Evolutionary conservation across 1,140 invertebrate species (phyloP).

Genomic region (Drosophila eugracilis): DNA sequence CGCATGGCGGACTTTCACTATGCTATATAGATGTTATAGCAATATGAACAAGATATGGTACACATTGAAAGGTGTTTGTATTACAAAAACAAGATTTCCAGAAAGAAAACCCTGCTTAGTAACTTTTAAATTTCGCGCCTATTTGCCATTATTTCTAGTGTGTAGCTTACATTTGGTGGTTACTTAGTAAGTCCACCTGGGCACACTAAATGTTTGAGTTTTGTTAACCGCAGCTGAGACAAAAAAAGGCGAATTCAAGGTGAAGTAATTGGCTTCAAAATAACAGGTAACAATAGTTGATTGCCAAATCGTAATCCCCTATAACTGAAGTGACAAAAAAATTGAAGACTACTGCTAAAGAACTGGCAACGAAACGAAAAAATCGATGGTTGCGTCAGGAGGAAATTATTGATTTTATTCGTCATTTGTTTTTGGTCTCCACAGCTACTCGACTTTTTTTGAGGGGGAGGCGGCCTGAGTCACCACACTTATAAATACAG

Average conservation of each 20-base stretch:
- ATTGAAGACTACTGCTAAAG: no score
- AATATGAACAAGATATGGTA: no score
- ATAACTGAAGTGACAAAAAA: slow-evolving; percentile 11
- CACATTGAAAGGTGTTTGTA: no score
- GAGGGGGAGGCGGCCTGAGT: slow-evolving; percentile 64
- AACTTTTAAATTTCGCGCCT: neutral
- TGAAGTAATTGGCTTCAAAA: slow-evolving; percentile 79
- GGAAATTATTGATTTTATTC: slow-evolving; percentile 76
- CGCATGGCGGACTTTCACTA: no score
- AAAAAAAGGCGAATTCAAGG: slow-evolving; percentile 69
- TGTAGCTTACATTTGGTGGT: neutral
- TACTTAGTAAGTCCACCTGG: neutral
- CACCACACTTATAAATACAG: slow-evolving; percentile 45
- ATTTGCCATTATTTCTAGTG: neutral
- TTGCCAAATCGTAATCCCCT: slow-evolving; percentile 27
- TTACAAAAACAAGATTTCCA: no score
- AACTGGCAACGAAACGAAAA: neutral
- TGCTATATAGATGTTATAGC: no score
- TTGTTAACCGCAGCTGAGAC: slow-evolving; percentile 49
- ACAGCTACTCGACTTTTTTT: slow-evolving; percentile 57
- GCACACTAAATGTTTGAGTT: slow-evolving; percentile 10
- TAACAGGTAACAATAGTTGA: slow-evolving; percentile 62
- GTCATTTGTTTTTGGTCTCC: slow-evolving; percentile 73
- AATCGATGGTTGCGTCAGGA: slow-evolving; percentile 24
- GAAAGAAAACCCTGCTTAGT: no score